phyloP scores from a whole-genome alignment of 2,113 vertebrate species.

The Fregata magnificens region DNA sequence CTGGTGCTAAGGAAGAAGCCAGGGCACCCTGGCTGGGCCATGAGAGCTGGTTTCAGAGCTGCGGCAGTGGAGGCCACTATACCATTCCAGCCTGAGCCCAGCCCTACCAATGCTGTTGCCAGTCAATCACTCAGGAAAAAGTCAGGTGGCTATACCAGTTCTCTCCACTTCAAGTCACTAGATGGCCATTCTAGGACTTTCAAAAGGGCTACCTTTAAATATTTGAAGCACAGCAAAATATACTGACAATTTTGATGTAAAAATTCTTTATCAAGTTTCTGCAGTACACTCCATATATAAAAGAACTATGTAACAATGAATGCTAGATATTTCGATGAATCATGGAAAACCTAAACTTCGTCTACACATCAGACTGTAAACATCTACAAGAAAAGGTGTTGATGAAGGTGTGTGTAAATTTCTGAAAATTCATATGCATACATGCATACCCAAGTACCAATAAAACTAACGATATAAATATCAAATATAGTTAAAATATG shows the following conservation, averaged over 20 bases:
- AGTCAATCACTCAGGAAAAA: neutral
- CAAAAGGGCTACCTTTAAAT: neutral
- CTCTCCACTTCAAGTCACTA: neutral
- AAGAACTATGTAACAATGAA: neutral
- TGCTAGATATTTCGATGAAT: neutral
- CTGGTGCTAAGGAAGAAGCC: neutral
- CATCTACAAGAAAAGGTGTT: neutral
- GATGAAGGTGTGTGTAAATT: neutral
- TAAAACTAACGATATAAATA: neutral
- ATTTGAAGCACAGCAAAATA: neutral
- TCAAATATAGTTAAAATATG: too few relatives aligned
- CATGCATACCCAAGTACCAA: neutral
- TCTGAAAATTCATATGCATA: neutral
- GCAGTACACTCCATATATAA: neutral
- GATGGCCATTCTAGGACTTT: neutral
- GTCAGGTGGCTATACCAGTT: neutral
- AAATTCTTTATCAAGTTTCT: neutral
- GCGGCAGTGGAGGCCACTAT: neutral
- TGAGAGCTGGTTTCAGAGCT: neutral
- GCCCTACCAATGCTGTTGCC: neutral
- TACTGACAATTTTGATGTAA: neutral
- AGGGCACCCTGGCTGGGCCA: neutral
- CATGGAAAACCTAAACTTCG: neutral
- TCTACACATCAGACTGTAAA: neutral
- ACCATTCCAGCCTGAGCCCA: neutral